Evolutionary conservation across 2,888 invertebrate species (phyloP), one percentile per base, ranked within the genome.

Genomic region (Tribolium freemani): DNA sequence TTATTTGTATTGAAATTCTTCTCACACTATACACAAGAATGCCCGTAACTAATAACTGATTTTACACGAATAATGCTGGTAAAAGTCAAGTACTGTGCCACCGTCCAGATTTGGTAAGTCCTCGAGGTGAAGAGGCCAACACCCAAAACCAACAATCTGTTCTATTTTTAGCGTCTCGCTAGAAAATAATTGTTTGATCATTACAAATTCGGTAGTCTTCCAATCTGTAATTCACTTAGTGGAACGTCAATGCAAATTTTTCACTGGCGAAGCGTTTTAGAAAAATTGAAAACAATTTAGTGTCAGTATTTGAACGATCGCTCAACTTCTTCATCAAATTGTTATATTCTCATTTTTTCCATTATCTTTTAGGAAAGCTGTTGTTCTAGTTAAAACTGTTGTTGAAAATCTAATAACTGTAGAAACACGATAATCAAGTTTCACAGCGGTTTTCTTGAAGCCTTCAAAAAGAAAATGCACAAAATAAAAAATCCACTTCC

Each of bases 371-470:
- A 38, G 8, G 38, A 38, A 30, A 9, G 31, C 38, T 11, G 11
- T 38, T 31, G 13, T 54, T 38, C 31, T 56, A 56, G 30, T 56
- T 56, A 56, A 38, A 38, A 56, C 31, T 30, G 13, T 31, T 38
- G 31, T 38, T 38, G 56, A 56, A 56, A 56, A 56, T 11, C 56
- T 56, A 30, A 26, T 56, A 56, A 56, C 30, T 56, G 16, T 31
- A 13, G 31, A 31, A 56, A 56, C 31, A 38, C 56, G 56, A 56
- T 56, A 56, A 56, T 56, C 56, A 31, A 56, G 38, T 56, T 56
- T 54, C 30, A 13, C 31, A 31, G 38, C 38, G 38, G 38, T 38
- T 38, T 38, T 38, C 38, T 38, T 38, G 38, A 38, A 31, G 31
- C 31, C 31, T 30, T 56, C 54, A 56, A 56, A 56, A 56, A 11